A percentile compares a stretch with the other conserved stretches of the same genome.
Evolutionary conservation across 1,140 invertebrate genomes (phyloP).

Genomic region (Pollicipes pollicipes): DNA sequence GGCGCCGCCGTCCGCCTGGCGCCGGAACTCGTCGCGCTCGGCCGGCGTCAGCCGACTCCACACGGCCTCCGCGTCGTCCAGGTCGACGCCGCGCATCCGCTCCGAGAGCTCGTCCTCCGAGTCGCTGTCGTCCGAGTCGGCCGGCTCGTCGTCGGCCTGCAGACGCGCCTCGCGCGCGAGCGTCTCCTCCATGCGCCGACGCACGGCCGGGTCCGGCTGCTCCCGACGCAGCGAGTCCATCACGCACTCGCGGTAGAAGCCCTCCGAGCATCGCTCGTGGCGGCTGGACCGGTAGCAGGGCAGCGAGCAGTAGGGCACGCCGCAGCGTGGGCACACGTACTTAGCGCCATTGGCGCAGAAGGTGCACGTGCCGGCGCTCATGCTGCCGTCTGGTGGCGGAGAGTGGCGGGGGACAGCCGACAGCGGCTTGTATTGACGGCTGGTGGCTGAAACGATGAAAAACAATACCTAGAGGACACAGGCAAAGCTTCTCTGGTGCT

Average conservation of each 20-base stretch:
- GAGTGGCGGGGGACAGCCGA: no score
- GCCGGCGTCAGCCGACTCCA: slow-evolving; percentile 45
- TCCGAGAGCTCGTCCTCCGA: slow-evolving; percentile 35
- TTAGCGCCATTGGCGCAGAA: slow-evolving; percentile 27
- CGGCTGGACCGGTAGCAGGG: slow-evolving; percentile 56
- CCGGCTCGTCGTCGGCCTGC: slow-evolving; percentile 9
- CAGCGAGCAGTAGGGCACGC: slow-evolving; percentile 59
- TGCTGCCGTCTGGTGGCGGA: no score
- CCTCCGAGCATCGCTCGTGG: slow-evolving; percentile 65
- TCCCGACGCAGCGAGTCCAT: slow-evolving; percentile 39
- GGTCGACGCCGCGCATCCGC: slow-evolving; percentile 42
- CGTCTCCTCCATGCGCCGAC: neutral
- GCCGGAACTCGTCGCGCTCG: slow-evolving; percentile 51
- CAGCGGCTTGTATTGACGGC: no score
- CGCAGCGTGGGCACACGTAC: slow-evolving; percentile 72
- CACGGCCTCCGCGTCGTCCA: slow-evolving; percentile 48
- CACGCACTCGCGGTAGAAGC: slow-evolving; percentile 67
- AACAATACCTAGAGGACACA: no score
- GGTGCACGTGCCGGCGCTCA: neutral
- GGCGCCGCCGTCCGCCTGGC: slow-evolving; percentile 39
- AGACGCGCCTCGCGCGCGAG: neutral
- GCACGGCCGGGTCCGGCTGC: slow-evolving; percentile 4
- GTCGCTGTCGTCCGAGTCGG: slow-evolving; percentile 45
- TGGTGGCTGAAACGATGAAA: no score
- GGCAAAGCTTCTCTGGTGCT: no score